Base-by-base conservation (phyloP, 2,888 invertebrate species). In the Euphydryas editha region DNA sequence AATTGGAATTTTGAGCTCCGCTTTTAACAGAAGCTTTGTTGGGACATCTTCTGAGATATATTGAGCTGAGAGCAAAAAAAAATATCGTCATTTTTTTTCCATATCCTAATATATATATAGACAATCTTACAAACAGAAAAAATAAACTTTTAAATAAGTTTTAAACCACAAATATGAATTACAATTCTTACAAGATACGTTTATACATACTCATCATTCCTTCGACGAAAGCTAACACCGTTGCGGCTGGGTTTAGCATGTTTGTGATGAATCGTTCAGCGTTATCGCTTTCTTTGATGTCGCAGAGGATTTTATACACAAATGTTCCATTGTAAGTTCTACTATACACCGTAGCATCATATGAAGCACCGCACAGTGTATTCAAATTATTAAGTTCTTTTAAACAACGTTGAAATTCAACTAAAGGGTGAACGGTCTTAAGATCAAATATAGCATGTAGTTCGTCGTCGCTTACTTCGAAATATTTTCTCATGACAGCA, bases 331-430 rank as follows among this genome's bases (percentile, higher is more conserved):
- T 83, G 47, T 75, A 81, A 0, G 75, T 70, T 58, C 68, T 77
- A 21, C 73, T 73, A 55, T 78, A 81, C 4, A 70, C 51, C 0
- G 77, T 77, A 0, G 72, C 64, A 46, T 59, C 39, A 62, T 71
- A 81, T 0, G 78, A 71, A 1, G 59, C 62, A 0, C 81, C 84
- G 62, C 84, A 84, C 10, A 84, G 17, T 8, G 37, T 69, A 47
- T 85, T 85, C 59, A 85, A 73, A 66, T 76, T 61, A 71, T 85
- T 83, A 54, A 85, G 59, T 2, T 80, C 75, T 5, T 71, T 18
- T 1, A 85, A 62, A 59, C 83, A 82, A 49, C 74, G 75, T 24
- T 83, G 78, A 11, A 83, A 78, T 58, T 83, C 79, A 0, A 74
- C 63, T 7, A 82, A 69, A 0, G 74, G 74, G 57, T 77, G 75